Conservation (phyloP, 1,140 invertebrate genomes). For the Leucophenga varia region DNA sequence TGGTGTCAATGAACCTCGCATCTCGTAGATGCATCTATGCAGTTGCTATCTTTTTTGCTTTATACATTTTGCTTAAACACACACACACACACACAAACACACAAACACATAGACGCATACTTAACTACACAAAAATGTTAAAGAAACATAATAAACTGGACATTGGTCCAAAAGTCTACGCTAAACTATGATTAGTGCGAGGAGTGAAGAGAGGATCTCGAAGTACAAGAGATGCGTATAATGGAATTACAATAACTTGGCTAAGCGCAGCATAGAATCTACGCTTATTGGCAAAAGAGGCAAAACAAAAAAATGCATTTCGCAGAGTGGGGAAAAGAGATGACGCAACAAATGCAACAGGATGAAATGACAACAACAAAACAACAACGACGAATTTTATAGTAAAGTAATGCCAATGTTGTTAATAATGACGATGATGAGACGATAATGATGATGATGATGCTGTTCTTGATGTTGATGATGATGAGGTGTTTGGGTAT, state of each 20-base stretch:
- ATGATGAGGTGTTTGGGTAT: conserved; percentile 25
- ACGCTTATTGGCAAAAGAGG: conserved; percentile 16
- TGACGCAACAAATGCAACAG: conserved; percentile 1
- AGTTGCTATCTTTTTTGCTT: no score
- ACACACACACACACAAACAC: no score
- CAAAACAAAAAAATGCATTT: conserved; percentile 11
- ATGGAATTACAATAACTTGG: background rate
- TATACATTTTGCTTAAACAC: no score
- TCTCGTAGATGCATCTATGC: no score
- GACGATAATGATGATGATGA: background rate
- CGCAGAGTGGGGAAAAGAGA: background rate
- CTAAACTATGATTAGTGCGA: no score
- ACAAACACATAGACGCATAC: no score
- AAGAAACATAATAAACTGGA: no score
- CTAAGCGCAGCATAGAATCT: conserved; percentile 7
- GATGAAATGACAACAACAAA: conserved; percentile 11
- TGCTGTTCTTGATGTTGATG: conserved; percentile 4
- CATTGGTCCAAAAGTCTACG: no score
- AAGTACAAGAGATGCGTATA: background rate
- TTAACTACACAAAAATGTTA: no score
- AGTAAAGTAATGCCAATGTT: conserved; percentile 2
- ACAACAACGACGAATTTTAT: conserved; percentile 17
- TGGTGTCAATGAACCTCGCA: no score
- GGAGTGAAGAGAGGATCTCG: no score
- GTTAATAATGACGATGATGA: background rate